phyloP scores from a whole-genome alignment of 2,113 vertebrate genomes.

The Mastomys coucha region DNA sequence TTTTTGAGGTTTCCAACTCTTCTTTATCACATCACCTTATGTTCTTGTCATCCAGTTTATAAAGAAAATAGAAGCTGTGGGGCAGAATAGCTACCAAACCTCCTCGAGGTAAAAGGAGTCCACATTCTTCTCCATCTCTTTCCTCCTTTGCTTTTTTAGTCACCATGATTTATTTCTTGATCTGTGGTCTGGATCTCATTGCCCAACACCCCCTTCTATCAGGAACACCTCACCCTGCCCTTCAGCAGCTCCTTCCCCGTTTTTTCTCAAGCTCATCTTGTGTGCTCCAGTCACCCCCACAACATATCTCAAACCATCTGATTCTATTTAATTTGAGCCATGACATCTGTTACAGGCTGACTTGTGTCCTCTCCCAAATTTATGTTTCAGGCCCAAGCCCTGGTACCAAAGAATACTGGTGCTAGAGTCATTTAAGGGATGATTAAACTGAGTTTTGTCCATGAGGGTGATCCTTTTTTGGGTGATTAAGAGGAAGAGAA shows the following conservation, averaged over 20 bases:
- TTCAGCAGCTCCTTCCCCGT: not conserved
- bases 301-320: not conserved
- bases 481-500: not conserved
- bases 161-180: not conserved
- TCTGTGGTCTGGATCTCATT: not conserved
- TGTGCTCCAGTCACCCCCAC: not conserved
- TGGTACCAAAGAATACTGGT: not conserved
- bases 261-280: not conserved
- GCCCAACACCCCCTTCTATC: not conserved
- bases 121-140: not conserved
- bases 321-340: slow-evolving; percentile 10
- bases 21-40: not conserved
- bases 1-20: not conserved
- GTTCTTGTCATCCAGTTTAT: not conserved
- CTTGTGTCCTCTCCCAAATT: not conserved
- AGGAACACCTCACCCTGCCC: not conserved
- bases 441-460: not conserved
- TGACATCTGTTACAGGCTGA: not conserved
- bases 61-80: not conserved
- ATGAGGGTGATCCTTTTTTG: not conserved
- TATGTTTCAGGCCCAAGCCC: not conserved
- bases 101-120: not conserved
- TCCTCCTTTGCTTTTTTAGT: not conserved
- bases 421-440: not conserved
- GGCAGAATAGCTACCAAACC: not conserved